Base-by-base conservation (phyloP, 2,113 vertebrate genomes). In the Ellobius talpinus region DNA sequence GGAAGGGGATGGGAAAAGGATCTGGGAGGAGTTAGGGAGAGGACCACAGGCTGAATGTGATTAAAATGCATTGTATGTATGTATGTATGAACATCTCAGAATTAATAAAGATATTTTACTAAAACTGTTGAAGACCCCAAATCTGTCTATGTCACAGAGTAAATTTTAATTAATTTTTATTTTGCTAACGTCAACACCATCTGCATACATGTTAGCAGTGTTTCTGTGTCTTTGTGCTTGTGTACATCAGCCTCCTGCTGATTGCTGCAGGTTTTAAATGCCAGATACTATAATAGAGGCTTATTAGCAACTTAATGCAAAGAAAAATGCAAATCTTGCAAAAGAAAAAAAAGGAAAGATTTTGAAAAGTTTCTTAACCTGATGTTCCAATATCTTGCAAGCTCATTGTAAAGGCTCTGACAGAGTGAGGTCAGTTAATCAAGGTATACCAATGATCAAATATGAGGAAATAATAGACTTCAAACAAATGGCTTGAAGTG, bases 261-360 rank as follows among this genome's bases (percentile, higher is more conserved):
- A 90, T 55, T 52, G 14, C 24, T 90, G 26, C 61, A 68, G 61
- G 21, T 82, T 97, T 92, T 90, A 92, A 92, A 84, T 87, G 63
- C 61, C 89, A 94, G n/a, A 42, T 8, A 47, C 36, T 33, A 78
- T 2, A 73, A 21, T 72, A 7, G 31, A 84, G 10, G 36, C 47
- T 55, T 42, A 74, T 55, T 47, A 87, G 65, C 21, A 61, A 88
- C 89, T 65, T 94, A 92, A 65, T 79, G 12, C 5, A 72, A 84
- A 87, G 42, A 26, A 89, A 93, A 61, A 47, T 55, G 47, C 79
- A 78, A 90, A 73, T 77, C 73, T 52, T 73, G 61, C 26, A 31
- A 84, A 63, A 81, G 31, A 79, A 66, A 90, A 61, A 90, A 65
- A 5, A 29, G 42, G 16, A 13, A 72, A 33, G 8, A 47, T 63